Base-by-base conservation (phyloP, 2,888 invertebrate species). In the Invenusta paracnida region DNA sequence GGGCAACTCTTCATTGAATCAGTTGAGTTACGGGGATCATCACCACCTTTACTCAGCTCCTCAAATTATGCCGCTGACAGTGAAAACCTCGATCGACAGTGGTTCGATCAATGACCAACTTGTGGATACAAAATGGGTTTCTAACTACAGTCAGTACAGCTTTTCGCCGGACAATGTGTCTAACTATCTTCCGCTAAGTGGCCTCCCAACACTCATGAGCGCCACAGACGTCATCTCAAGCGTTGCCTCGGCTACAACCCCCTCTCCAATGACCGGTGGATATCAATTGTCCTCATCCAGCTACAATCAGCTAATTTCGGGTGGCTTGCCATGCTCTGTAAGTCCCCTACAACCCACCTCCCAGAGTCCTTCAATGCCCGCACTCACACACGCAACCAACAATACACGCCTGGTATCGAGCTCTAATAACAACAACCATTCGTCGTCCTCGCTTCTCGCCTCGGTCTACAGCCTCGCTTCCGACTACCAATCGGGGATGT, bases 251-350 rank as follows among this genome's bases (percentile, higher is more conserved):
- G n/a, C n/a, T n/a, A n/a, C n/a, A n/a, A n/a, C n/a, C n/a, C n/a
- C n/a, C n/a, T n/a, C n/a, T n/a, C n/a, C n/a, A n/a, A n/a, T n/a
- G n/a, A n/a, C n/a, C n/a, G n/a, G n/a, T n/a, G n/a, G n/a, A n/a
- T n/a, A n/a, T n/a, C n/a, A n/a, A n/a, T n/a, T n/a, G n/a, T 73
- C 73, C 2, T 73, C 73, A 13, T 23, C 73, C 73, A 73, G 73
- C 25, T 73, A 73, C 73, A 73, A 73, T 73, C 73, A 73, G 25
- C 73, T 73, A 2, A 73, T 73, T 73, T 73, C 73, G 2, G 73
- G 73, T 23, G 73, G 73, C 73, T 23, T 73, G 2, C 73, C 73
- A 5, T 73, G 73, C 27, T 23, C 73, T 2, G 73, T 73, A 23
- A 73, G 73, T 73, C 73, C 73, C 23, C 73, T 73, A 23, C 73